Percentiles rank a stretch among this genome's conserved stretches.
phyloP scores from a whole-genome alignment of 2,113 vertebrate genomes.

The Forbesichthys agassizii region DNA sequence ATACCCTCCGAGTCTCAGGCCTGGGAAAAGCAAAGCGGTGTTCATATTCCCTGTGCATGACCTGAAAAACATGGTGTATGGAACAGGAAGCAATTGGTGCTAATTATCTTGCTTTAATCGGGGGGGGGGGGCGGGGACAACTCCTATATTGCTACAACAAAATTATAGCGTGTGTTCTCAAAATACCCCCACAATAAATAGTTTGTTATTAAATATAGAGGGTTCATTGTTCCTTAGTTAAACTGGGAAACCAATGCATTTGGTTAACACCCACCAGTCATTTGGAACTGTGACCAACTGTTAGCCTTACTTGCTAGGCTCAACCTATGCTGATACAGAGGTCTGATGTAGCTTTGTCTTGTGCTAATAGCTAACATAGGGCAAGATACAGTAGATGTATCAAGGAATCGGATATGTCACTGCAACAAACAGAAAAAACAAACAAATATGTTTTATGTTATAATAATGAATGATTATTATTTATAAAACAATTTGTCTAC shows the following conservation, averaged over 20 bases:
- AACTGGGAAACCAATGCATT: slow-evolving; percentile 13
- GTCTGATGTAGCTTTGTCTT: too few species aligned
- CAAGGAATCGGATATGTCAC: too few species aligned
- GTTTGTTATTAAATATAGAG: slow-evolving; percentile 27
- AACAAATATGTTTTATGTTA: too few species aligned
- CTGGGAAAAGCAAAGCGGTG: slow-evolving; percentile 58
- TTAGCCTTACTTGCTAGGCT: neutral
- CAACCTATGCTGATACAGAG: slow-evolving; percentile 3
- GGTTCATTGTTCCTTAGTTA: slow-evolving; percentile 35
- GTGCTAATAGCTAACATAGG: too few species aligned
- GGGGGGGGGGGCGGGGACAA: neutral
- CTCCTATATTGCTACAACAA: too few species aligned
- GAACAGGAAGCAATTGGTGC: slow-evolving; percentile 72
- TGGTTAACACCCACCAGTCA: slow-evolving; percentile 25
- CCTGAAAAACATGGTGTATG: slow-evolving; percentile 60
- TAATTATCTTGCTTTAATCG: slow-evolving; percentile 70
- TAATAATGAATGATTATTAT: too few species aligned
- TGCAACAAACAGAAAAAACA: too few species aligned
- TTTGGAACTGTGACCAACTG: too few species aligned
- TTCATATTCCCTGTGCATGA: slow-evolving; percentile 57
- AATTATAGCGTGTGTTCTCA: slow-evolving; percentile 18
- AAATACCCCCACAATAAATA: slow-evolving; percentile 44
- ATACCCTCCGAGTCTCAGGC: slow-evolving; percentile 27
- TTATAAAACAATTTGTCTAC: too few species aligned
- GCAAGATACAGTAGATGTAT: too few species aligned